Conservation (phyloP, 2,113 vertebrate genomes). For the Nesoenas mayeri region DNA sequence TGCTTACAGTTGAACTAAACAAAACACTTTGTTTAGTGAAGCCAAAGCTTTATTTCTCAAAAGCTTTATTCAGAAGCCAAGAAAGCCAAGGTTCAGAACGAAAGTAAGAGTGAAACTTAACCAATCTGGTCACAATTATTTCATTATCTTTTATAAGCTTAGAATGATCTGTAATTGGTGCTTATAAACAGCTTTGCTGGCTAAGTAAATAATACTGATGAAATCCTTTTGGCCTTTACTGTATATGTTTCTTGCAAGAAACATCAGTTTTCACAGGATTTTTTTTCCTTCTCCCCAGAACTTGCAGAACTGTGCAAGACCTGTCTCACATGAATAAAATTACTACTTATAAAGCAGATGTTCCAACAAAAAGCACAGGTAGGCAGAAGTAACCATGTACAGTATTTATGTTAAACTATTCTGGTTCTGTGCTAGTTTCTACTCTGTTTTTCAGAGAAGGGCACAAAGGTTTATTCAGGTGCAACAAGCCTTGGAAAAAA, state of each 20-base stretch:
- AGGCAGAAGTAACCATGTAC: background rate
- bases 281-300: background rate
- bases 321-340: background rate
- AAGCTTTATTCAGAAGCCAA: conserved; percentile 32
- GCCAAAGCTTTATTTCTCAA: background rate
- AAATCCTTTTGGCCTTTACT: background rate
- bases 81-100: background rate
- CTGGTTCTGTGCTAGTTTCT: background rate
- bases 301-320: background rate
- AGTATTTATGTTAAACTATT: background rate
- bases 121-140: background rate
- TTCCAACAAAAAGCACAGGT: background rate
- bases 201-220: background rate
- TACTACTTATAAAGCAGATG: background rate
- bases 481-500: background rate
- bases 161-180: background rate
- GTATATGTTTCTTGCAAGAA: background rate
- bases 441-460: background rate
- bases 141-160: background rate
- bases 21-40: background rate
- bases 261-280: background rate
- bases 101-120: conserved; percentile 2
- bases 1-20: background rate
- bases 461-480: background rate
- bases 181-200: background rate